Base-by-base conservation (phyloP, 2,113 vertebrate genomes). In the Illadopsis cleaveri region DNA sequence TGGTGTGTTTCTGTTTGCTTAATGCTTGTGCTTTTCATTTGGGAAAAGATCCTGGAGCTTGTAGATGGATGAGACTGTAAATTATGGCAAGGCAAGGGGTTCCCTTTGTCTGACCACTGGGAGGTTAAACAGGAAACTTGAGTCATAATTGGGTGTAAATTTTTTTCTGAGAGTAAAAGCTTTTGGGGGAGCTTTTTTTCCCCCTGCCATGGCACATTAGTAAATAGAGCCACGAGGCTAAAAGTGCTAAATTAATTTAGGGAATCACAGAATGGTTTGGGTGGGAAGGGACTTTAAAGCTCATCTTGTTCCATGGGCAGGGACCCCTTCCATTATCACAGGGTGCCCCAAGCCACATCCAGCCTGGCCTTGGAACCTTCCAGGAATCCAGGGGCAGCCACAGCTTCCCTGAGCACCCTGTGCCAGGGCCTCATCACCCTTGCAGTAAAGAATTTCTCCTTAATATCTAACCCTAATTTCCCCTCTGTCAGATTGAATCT, bases 11-110 rank as follows among this genome's bases (percentile, higher is more conserved):
- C 37, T 89, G 70, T 87, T 89, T 91, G 68, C 57, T 89, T 58
- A 83, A 24, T 31, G 64, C 42, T 86, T 79, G 25, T 56, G 65
- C 57, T 64, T 79, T 89, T 89, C 53, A 12, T 53, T 79, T 47
- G 18, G 71, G 85, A 79, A 76, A 72, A 89, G 45, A 6, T 56
- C 40, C 30, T 75, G 73, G 60, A 92, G 69, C 56, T 50, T 38
- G 64, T 31, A 47, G 80, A 48, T 91, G 56, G 69, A 89, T 66
- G 89, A 94, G 57, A 37, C 77, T 84, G 65, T 68, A 82, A 89
- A 66, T 60, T 14, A 9, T 33, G 57, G 51, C 40, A 40, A 20
- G 40, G 54, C 65, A 15, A 31, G 42, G 37, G 37, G 11, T 51
- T 89, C 13, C 64, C 51, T 91, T 44, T 76, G 42, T 64, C 70